These are phyloP conservation scores for Scaptomyza hsui DNA, from an alignment of 1,140 invertebrate genomes.

Conservation along the genomic window DNA sequence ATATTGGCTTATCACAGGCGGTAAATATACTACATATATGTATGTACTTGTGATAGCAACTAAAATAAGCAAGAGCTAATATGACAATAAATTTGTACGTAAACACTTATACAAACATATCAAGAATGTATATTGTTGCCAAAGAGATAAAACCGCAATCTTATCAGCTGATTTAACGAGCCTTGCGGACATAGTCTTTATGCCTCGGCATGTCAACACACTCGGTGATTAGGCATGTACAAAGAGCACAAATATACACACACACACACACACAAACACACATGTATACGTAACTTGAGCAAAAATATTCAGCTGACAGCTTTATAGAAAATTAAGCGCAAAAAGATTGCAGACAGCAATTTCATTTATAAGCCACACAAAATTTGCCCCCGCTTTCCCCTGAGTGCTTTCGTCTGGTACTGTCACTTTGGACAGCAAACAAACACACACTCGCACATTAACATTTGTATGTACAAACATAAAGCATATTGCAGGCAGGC, in stretches of 20 bases:
- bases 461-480: constrained; percentile 23
- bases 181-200: constrained; percentile 58
- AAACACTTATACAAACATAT: constrained; percentile 7
- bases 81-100: constrained; percentile 39
- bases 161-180: constrained; percentile 64
- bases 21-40: constrained; percentile 33
- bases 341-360: constrained; percentile 60
- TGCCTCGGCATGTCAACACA: constrained; percentile 56
- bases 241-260: constrained; percentile 14
- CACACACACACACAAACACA: constrained; percentile 36
- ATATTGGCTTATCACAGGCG: constrained; percentile 31
- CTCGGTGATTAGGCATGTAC: constrained; percentile 21
- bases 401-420: constrained; percentile 4
- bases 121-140: background rate
- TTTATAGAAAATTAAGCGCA: constrained; percentile 51
- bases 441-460: constrained; percentile 6
- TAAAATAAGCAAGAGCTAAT: constrained; percentile 36
- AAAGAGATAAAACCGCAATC: constrained; percentile 51
- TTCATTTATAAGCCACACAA: constrained; percentile 56
- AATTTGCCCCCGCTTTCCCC: background rate
- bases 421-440: constrained; percentile 59
- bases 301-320: constrained; percentile 28
- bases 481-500: constrained; percentile 57
- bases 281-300: constrained; percentile 18
- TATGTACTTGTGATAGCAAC: constrained; percentile 23